Evolutionary conservation across 2,113 vertebrate species (phyloP).

Genomic region (Gopherus evgoodei): DNA sequence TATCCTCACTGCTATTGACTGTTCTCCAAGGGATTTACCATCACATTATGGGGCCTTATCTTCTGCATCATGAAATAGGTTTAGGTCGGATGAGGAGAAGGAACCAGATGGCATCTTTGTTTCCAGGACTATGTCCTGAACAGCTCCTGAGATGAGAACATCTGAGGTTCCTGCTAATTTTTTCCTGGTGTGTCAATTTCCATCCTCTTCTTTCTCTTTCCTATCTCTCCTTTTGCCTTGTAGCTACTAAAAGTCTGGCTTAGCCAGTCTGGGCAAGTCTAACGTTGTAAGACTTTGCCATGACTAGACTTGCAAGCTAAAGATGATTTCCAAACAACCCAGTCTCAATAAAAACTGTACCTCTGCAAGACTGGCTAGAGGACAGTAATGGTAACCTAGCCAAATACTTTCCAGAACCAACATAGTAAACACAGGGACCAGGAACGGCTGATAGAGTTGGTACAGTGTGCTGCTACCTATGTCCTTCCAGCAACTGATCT

Average conservation of each 20-base stretch:
- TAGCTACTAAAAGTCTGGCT: not conserved
- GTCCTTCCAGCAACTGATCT: too few species aligned
- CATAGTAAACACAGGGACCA: fast-evolving
- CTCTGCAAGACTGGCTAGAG: not conserved
- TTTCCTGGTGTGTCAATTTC: not conserved
- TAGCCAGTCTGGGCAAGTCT: too few species aligned
- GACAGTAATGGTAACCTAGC: not conserved
- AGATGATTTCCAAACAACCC: not conserved
- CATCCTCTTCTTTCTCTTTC: not conserved
- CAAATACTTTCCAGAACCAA: not conserved
- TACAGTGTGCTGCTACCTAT: not conserved
- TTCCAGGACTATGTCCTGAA: not conserved
- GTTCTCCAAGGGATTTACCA: not conserved
- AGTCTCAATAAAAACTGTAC: not conserved
- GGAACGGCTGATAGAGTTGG: not conserved
- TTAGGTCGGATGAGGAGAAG: not conserved
- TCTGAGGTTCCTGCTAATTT: not conserved
- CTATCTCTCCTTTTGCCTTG: not conserved
- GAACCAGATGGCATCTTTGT: not conserved
- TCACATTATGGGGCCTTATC: not conserved
- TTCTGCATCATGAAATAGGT: not conserved
- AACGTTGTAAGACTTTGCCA: too few species aligned
- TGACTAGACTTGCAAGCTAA: not conserved
- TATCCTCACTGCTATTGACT: not conserved
- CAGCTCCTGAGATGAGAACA: not conserved